Base-by-base conservation (phyloP, 2,113 vertebrate genomes). In the Phoenicopterus ruber region DNA sequence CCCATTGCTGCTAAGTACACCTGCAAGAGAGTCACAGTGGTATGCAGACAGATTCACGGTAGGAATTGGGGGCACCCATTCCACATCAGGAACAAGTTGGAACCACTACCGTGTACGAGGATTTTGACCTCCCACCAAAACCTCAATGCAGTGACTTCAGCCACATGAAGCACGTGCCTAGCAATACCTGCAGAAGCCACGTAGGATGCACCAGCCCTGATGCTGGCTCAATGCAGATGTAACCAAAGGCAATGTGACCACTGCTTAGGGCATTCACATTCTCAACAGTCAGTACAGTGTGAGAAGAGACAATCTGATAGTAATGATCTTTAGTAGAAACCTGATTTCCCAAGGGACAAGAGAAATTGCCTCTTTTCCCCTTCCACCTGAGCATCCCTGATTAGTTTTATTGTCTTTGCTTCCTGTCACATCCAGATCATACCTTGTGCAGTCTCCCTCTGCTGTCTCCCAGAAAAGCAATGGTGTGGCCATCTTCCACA, bases 391-490 rank as follows among this genome's bases (percentile, higher is more conserved):
- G 57, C 54, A 54, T 31, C 16, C 20, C 13, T 17, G 16, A 31
- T 47, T 17, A 49, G 22, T 25, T 95, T 82, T 36, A 79, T 47
- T 11, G 22, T 52, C 70, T 73, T 26, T 44, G 58, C 42, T 58
- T 76, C 79, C 38, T 31, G 44, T 26, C 5, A 9, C 59, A 42
- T 49, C 54, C 49, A 49, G 36, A 46, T 67, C 95, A 52, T 98
- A 99, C 99, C 98, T 99, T 99, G 90, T 99, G 99, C 62, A 99
- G 98, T 46, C 98, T 98, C 42, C 99, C 99, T 94, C 98, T 99
- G 94, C 98, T 99, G 96, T 99, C 99, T 81, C 99, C 99, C 94
- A 99, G 97, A 95, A 99, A 99, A 93, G 98, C 99, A 50, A 99
- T 99, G 42, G 98, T 99, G 95, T 99, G 99, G 46, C 98, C 98